A percentile compares a stretch with the other conserved stretches of the same genome.
These are phyloP conservation scores for Propsilocerus akamusi DNA, from an alignment of 1,140 invertebrate species.

Conservation along the genomic window DNA sequence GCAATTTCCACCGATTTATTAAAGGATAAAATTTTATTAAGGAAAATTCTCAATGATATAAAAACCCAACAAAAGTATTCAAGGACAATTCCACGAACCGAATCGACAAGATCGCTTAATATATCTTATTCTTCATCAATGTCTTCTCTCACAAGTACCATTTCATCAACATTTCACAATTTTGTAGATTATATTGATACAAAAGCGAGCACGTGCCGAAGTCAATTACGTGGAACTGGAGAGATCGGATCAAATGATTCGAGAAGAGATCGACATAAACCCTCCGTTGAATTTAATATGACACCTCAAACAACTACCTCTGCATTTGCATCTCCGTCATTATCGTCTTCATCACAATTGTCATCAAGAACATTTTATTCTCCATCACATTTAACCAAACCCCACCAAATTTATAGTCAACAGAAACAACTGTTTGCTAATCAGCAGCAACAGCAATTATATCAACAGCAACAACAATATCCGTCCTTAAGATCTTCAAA, in stretches of 20 bases:
- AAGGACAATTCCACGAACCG: conserved; percentile 14
- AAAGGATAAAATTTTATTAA: conserved; percentile 15
- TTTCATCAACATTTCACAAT: conserved; percentile 2
- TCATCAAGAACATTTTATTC: too few species aligned
- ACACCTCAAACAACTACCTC: not conserved
- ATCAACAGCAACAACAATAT: conserved; percentile 1
- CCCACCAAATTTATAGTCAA: not conserved
- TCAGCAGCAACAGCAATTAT: not conserved
- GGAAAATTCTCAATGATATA: conserved; percentile 16
- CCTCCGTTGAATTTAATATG: not conserved
- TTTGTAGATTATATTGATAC: conserved; percentile 1
- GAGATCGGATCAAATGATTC: not conserved
- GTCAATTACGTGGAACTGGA: not conserved
- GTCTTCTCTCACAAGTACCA: conserved; percentile 9
- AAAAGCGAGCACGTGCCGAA: not conserved
- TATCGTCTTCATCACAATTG: too few species aligned
- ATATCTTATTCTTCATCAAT: conserved; percentile 12
- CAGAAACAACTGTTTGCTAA: not conserved
- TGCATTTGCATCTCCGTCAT: not conserved
- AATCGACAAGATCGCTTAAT: conserved; percentile 4
- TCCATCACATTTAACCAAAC: not conserved
- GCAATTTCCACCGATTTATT: conserved; percentile 12
- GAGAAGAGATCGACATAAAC: too few species aligned
- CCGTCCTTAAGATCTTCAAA: not conserved
- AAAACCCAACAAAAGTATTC: conserved; percentile 19